These are phyloP conservation scores for Ctenicera cuprea DNA, from an alignment of 2,888 invertebrate species.

Conservation along the genomic window DNA sequence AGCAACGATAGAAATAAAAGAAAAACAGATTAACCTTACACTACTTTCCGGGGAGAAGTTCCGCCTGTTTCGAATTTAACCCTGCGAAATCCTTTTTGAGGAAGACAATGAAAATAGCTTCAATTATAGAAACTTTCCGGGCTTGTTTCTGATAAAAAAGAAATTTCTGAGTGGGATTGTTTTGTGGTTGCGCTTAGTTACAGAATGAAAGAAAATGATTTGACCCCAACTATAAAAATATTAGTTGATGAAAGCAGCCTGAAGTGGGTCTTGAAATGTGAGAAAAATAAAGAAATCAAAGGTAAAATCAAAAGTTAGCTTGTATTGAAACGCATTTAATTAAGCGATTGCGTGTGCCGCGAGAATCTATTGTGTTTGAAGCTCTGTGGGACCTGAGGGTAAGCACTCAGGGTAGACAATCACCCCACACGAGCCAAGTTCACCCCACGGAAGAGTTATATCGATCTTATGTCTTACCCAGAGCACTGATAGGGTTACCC, in stretches of 20 bases:
- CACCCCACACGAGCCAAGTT: slow-evolving; percentile 67
- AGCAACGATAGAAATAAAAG: slow-evolving; percentile 53
- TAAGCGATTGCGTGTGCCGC: slow-evolving; percentile 43
- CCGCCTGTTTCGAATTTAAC: slow-evolving; percentile 16
- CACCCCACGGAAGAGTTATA: slow-evolving; percentile 74
- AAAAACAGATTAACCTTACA: slow-evolving; percentile 49
- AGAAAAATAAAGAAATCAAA: neutral
- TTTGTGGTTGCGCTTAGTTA: neutral
- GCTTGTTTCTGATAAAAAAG: neutral
- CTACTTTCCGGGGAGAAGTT: slow-evolving; percentile 9
- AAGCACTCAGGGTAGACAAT: slow-evolving; percentile 55
- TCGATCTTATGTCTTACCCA: slow-evolving; percentile 73
- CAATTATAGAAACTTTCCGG: neutral
- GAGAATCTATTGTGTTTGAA: slow-evolving; percentile 51
- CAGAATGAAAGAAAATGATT: too few relatives aligned
- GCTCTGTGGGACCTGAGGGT: slow-evolving; percentile 49
- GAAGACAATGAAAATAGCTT: slow-evolving; percentile 16
- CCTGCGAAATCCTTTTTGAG: slow-evolving; percentile 18
- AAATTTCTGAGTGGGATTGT: slow-evolving; percentile 2
- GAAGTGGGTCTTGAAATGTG: neutral
- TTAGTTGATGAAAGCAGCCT: neutral
- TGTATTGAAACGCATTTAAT: slow-evolving; percentile 39
- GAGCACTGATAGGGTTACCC: slow-evolving; percentile 70
- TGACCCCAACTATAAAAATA: too few relatives aligned
- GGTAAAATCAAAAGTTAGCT: neutral